Base-by-base conservation (phyloP, 1,140 invertebrate genomes). In the Saxidomus purpurata region DNA sequence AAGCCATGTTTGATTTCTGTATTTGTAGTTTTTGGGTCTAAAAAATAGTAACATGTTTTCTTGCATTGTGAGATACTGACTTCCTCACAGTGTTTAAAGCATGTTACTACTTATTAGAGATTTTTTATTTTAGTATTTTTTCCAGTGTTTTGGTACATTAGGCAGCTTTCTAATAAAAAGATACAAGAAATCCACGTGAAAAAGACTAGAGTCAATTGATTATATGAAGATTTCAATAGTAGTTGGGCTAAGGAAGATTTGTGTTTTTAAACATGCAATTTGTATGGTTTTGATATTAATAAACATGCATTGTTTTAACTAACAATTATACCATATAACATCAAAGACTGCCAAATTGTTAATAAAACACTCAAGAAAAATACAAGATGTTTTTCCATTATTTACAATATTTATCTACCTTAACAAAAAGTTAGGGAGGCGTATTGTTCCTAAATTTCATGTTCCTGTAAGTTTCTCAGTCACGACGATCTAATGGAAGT, bases 321-420 rank as follows among this genome's bases (percentile, higher is more conserved):
- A 63, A 63, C n/a, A 63, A 63, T 55, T 11, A 43, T 43, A 43
- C 43, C 19, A 55, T 19, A 19, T n/a, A 63, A 19, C 59, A 63
- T 80, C 31, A 34, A 47, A 86, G 49, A 76, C 85, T 87, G 74
- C 85, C 85, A 87, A 77, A 79, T 52, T 79, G 71, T 77, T 67
- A 87, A 76, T 87, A 87, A 87, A 87, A 87, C 85, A 87, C 71
- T 87, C 28, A 43, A 55, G 69, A 71, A 87, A 63, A 67, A 59
- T n/a, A 22, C 43, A 43, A 4, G 43, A 15, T 43, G 43, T 43
- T 43, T 43, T 43, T 43, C 43, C 15, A 43, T 43, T n/a, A n/a
- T n/a, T n/a, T n/a, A n/a, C n/a, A n/a, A n/a, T n/a, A n/a, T n/a
- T n/a, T n/a, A n/a, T n/a, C n/a, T n/a, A n/a, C n/a, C n/a, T n/a